These are phyloP conservation scores for Labeo calbasu DNA, from an alignment of 2,797 vertebrate genomes.

Conservation along the genomic window DNA sequence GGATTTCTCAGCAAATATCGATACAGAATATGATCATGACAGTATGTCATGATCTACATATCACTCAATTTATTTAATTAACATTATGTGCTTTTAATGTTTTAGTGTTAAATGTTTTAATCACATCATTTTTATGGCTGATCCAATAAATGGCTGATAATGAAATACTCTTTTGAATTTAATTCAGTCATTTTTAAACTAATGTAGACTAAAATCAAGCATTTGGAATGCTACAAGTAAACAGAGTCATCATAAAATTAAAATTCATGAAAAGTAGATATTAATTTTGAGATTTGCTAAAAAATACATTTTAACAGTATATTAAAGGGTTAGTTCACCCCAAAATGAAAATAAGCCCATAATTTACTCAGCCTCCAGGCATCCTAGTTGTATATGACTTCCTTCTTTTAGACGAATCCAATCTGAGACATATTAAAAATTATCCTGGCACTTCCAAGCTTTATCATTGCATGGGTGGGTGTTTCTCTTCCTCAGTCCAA, in stretches of 20 bases:
- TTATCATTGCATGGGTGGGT: no score
- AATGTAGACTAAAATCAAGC: not conserved
- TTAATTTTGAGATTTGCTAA: not conserved
- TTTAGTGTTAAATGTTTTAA: not conserved
- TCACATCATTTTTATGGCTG: not conserved
- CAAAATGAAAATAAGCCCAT: no score
- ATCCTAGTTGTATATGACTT: no score
- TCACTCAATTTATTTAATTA: not conserved
- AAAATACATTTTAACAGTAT: no score
- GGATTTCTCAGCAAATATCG: not conserved
- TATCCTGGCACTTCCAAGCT: no score
- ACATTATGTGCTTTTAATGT: not conserved
- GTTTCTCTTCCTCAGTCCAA: no score
- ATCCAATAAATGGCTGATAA: not conserved
- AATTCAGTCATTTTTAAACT: not conserved
- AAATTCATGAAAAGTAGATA: not conserved
- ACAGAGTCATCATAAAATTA: not conserved
- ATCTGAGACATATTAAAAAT: no score
- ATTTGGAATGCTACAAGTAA: not conserved
- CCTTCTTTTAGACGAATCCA: no score
- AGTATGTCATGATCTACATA: not conserved
- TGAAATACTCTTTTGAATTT: not conserved
- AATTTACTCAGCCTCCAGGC: no score
- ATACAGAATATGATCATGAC: not conserved
- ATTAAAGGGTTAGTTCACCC: no score